Evolutionary conservation across 1,140 invertebrate species (phyloP), one percentile per base, ranked within the genome.

Genomic region (Pseudomyrmex concolor): DNA sequence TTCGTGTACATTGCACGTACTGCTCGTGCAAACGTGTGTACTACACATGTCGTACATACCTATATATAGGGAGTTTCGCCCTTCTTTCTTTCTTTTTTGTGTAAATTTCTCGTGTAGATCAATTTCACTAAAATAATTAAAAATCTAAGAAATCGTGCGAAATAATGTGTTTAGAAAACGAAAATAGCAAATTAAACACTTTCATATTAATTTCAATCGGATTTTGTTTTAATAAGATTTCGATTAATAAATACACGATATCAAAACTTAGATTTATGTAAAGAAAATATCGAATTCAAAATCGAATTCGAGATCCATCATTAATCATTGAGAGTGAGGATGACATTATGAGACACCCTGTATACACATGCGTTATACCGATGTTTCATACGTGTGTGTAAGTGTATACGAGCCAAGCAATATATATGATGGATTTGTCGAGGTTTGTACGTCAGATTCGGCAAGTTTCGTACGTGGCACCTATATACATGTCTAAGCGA

Each of bases 401-500:
- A 51, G 57, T 78, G 43, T 34, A 10, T 12, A 67, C 54, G 76
- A 70, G 43, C 66, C 25, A 50, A 80, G 70, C 66, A 80, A 80
- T 80, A 50, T 71, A 80, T 66, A 86, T n/a, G 48, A 15, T 50
- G n/a, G 50, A 71, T 63, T 45, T 59, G 70, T 25, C 48, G 72
- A 51, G 50, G 54, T 45, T 84, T 57, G 60, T 22, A 59, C 54
- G 70, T 50, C 60, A 54, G 71, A 72, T 85, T 85, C 63, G 43
- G 71, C 17, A 17, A 73, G 80, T 70, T 76, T 72, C 76, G 63
- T 80, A 84, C 54, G 71, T 60, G 25, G 19, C 48, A 73, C 68
- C 67, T 62, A 72, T 68, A 57, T 77, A 83, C 59, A 72, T 57
- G 50, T 68, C 45, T 50, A 34, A 50, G 25, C 80, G 59, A 54